These are phyloP conservation scores for Eulimnadia texana DNA, from an alignment of 1,140 invertebrate species.

Conservation along the genomic window DNA sequence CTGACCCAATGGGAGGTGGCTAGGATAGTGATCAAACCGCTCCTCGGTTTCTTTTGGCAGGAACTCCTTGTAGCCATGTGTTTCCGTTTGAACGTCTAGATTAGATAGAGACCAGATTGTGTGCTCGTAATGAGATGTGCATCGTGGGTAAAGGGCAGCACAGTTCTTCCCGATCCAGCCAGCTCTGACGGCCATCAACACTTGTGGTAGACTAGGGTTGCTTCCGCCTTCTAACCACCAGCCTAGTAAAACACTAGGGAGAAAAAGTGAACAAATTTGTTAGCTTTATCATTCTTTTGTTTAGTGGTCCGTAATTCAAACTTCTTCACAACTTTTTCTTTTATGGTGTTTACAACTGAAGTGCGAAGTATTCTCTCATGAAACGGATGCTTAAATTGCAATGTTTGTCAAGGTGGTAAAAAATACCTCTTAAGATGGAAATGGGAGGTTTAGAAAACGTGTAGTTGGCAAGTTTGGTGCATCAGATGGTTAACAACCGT, in stretches of 20 bases:
- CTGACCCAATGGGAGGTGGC: too few relatives aligned
- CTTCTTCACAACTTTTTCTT: neutral
- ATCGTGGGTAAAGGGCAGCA: slow-evolving; percentile 6
- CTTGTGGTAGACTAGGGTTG: slow-evolving; percentile 1
- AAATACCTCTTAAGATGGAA: too few relatives aligned
- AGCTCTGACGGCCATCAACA: slow-evolving; percentile 11
- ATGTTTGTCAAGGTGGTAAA: too few relatives aligned
- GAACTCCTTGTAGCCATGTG: neutral
- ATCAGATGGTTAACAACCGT: neutral
- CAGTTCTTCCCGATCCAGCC: slow-evolving; percentile 15
- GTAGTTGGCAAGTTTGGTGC: neutral
- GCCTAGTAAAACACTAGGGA: slow-evolving; percentile 2
- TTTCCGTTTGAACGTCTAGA: neutral
- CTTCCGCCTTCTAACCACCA: slow-evolving; percentile 5
- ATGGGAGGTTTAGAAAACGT: too few relatives aligned
- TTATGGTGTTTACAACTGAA: neutral
- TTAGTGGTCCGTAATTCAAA: neutral
- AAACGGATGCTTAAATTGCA: too few relatives aligned
- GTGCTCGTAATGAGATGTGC: neutral
- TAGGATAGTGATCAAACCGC: too few relatives aligned
- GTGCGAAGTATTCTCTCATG: too few relatives aligned
- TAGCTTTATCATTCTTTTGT: neutral
- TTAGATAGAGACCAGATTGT: neutral
- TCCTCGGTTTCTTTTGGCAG: neutral
- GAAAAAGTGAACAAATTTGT: neutral